Base-by-base conservation (phyloP, 2,888 invertebrate species). In the Himalopsyche japonica region DNA sequence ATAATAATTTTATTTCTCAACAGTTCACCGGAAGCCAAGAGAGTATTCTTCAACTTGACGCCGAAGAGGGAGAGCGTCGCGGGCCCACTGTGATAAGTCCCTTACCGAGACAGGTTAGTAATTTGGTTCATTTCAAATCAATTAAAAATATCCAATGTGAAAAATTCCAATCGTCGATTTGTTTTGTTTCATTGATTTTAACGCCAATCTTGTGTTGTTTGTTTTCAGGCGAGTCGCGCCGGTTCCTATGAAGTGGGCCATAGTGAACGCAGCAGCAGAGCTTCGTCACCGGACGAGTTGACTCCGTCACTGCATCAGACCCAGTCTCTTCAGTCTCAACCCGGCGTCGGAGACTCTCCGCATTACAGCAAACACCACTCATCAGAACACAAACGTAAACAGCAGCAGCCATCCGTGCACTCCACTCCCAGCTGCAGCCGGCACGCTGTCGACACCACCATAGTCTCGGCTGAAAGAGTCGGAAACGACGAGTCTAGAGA, bases 1-100 rank as follows among this genome's bases (percentile, higher is more conserved):
- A 24, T n/a, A 64, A 70, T 20, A 2, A 27, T 2, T 27, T 70
- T 12, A 76, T 76, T 34, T 83, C n/a, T n/a, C 82, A 80, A 87
- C 91, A 96, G 96, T 96, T 96, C 91, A 94, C 96, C 79, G 96
- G 96, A 88, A 97, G 96, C 89, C 96, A 96, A 90, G 97, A 97
- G 91, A 96, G 96, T 89, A 96, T 97, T 87, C 91, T 97, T 83
- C 96, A 96, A 90, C 91, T 96, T 88, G 96, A 96, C 87, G 93
- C 94, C 86, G 95, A 95, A 79, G 92, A 92, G 86, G 89, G 91
- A 0, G 89, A 92, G 85, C 89, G 90, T 83, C 90, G 91, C 82
- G 90, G 91, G 83, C 83, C 85, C 20, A 84, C 84, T 37, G 87
- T 82, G 5, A 90, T 91, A 87, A 90, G 90, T 78, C 92, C 92